Evolutionary conservation across 2,797 vertebrate species (phyloP), one percentile per base, ranked within the genome.

Genomic region (Myotis pilosus): DNA sequence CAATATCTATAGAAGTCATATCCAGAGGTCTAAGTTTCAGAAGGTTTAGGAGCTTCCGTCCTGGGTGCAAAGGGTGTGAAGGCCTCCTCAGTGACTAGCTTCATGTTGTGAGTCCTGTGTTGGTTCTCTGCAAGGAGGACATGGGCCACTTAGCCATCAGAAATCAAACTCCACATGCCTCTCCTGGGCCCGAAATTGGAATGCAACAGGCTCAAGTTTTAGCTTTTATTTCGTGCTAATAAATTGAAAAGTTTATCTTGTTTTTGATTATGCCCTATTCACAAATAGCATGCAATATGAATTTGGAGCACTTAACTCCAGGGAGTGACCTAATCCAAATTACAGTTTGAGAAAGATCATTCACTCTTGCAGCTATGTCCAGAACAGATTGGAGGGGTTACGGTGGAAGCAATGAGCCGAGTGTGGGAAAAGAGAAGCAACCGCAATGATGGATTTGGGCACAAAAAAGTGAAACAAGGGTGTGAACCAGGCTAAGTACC

Each of bases 201-300:
- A 72, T 87, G 28, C 44, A 80, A 2, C 17, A 85, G 89, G 8
- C 20, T 82, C 36, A 4, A 36, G 3, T 55, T 80, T 93, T 53
- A 33, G 4, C 5, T 53, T 83, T 83, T 74, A 41, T 69, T 87
- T 96, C 28, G 13, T 84, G 41, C 22, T 68, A 78, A 84, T 87
- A 86, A 84, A 78, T 62, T 84, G 30, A 87, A 89, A 66, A 69
- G 11, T 89, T 89, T 30, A 16, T 93, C 47, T 89, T 92, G 12
- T 55, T 86, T 95, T 82, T 60, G 25, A 62, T 53, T 15, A 68
- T 53, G n/a, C 20, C 30, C 22, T 44, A 57, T 33, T 93, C 60
- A 87, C n/a, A 68, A 80, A 47, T 64, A 17, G 25, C 87, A 68
- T 33, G 8, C 22, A 30, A 30, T 81, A 44, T 25, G 30, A 64